Base-by-base conservation (phyloP, 2,797 vertebrate genomes). In the Poeciliopsis gracilis region DNA sequence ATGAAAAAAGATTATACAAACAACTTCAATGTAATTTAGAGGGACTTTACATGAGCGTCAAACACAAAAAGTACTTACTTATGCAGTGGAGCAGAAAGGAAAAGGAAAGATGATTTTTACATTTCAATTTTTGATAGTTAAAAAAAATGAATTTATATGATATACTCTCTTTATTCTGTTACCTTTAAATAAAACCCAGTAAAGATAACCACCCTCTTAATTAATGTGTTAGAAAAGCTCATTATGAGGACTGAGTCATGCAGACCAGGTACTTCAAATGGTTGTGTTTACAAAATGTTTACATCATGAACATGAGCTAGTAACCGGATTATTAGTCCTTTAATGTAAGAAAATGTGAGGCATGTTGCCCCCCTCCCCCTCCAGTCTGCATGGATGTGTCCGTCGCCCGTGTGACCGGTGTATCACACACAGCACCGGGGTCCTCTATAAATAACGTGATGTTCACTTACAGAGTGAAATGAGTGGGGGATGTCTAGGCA, bases 381-480 rank as follows among this genome's bases (percentile, higher is more conserved):
- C 38, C 2, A 77, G 69, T 78, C 76, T 78, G 16, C 83, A 73
- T 47, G 72, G 73, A 41, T 83, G 78, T 72, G 72, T 45, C 67
- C 55, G 46, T 61, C 72, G 76, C 86, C 87, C 77, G 59, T 84
- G 82, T 86, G 89, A 90, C 85, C 90, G 86, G 88, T 91, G 82
- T 88, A 89, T 92, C 88, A 84, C 88, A 90, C 85, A 74, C 81
- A 13, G 73, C 79, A 80, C 82, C 69, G 78, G 89, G 89, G 90
- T 93, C 86, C 20, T 91, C 89, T 94, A 94, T 94, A 92, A 94
- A 95, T 95, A 94, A 93, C 86, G 73, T 77, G 87, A 92, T 89
- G 90, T 90, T 92, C 90, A 90, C 92, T 90, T 88, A 82, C 78
- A 30, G 73, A 83, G 82, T 7, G 45, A 80, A 86, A 86, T 79